Evolutionary conservation across 2,888 invertebrate species (phyloP), one percentile per base, ranked within the genome.

Genomic region (Tetragonula carbonaria): DNA sequence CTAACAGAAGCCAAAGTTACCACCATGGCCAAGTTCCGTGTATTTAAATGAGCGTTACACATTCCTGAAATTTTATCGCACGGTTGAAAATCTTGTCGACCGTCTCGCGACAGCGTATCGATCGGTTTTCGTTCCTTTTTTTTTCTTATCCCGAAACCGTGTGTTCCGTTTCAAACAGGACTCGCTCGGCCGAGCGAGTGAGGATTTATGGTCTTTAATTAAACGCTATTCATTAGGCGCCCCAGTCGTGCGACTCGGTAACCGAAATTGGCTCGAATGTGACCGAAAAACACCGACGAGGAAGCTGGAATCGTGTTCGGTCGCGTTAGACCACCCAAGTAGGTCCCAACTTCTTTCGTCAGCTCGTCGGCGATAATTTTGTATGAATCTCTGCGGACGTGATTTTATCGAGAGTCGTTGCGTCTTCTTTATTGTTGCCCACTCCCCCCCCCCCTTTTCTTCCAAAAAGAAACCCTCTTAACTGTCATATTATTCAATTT

Each of bases 191-290:
- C 45, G 57, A 5, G 23, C 13, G 50, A 68, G 57, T 23, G 78
- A 50, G 74, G 86, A 88, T 90, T 90, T 89, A 88, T 90, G 80
- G 86, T 80, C 77, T 84, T 86, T 88, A 91, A 91, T 91, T 90
- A 91, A 83, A 89, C 82, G 91, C 86, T 87, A 87, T 91, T 91
- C 87, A 87, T 91, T 91, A 91, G 85, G 84, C 65, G 3, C 53
- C 57, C 68, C 45, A 82, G 67, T 80, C 85, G 88, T 80, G 83
- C 80, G 74, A 55, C 71, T 80, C 73, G 75, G 86, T 82, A 87
- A 82, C 77, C 72, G 82, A 82, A 86, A 84, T 88, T 85, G 85
- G 80, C 78, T 82, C 80, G 84, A 89, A 87, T 78, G 87, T 79
- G 80, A 81, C 55, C 74, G 85, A 87, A 81, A 80, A 89, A 84